Evolutionary conservation across 35 echinoderm and acorn worm species (phyloP), one percentile per base, ranked within the genome.

Genomic region (Ptychodera flava): DNA sequence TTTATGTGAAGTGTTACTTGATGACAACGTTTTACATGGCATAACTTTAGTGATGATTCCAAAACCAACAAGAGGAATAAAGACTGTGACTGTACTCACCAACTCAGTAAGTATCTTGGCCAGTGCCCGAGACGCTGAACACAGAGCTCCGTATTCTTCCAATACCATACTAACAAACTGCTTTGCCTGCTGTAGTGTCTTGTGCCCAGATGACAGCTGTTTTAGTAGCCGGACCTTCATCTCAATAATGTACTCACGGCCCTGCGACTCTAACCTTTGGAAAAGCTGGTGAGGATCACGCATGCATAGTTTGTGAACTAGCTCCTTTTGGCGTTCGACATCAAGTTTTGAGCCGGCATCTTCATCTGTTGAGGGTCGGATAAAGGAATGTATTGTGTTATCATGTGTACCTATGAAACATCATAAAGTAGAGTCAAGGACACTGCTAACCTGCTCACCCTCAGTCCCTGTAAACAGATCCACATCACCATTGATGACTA

Each of bases 131-230:
- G 96, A 90, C 15, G 96, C 96, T 16, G 96, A 99, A 64, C 91
- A 92, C 1, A 99, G 86, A 1, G 92, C 93, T 10, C 90, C 87
- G 35, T 99, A 99, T 77, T 99, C 96, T 88, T 99, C 96, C 86
- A 99, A 64, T 12, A 99, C 88, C 96, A 99, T 99, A 53, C 89
- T 99, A 90, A 99, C 89, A 64, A 99, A 99, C 90, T 99, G 96
- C 80, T 94, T 94, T 34, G 92, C 96, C 30, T 85, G 87, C 0
- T 87, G 84, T 36, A 91, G 96, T 2, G 89, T 92, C 77, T 89
- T 92, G 82, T 92, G 94, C 53, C 96, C 96, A 34, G 81, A 84
- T 10, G 79, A 77, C 16, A 99, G 90, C 84, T 93, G 92, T 83
- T 94, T 92, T 33, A 94, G 90, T 0, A 99, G 90, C 12, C 96